Evolutionary conservation across 2,113 vertebrate genomes (phyloP).

Genomic region (Thalassoma bifasciatum): DNA sequence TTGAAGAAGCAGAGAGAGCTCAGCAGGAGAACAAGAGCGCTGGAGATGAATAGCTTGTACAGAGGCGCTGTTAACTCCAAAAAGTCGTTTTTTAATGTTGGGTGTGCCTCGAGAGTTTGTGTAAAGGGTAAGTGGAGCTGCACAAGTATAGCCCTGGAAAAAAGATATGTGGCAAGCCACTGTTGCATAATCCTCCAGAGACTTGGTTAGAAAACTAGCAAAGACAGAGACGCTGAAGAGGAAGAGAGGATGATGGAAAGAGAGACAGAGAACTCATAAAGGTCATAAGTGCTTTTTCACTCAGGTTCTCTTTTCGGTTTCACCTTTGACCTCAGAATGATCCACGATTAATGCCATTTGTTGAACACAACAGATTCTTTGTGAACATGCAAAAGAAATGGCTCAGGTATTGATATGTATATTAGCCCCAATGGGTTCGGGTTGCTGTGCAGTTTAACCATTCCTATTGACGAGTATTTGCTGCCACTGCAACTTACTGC

Average conservation of each 20-base stretch:
- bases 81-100: slow-evolving; percentile 67
- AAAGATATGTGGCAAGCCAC: slow-evolving; percentile 66
- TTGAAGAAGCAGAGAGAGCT: slow-evolving; percentile 50
- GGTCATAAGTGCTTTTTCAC: slow-evolving; percentile 44
- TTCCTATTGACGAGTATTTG: slow-evolving; percentile 53
- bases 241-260: slow-evolving; percentile 25
- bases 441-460: slow-evolving; percentile 18
- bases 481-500: slow-evolving; percentile 53
- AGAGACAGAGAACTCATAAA: slow-evolving; percentile 75
- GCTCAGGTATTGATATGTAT: slow-evolving; percentile 65
- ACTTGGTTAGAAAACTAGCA: slow-evolving; percentile 54
- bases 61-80: slow-evolving; percentile 55
- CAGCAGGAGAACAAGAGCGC: slow-evolving; percentile 58
- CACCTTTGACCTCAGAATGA: slow-evolving; percentile 62
- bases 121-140: slow-evolving; percentile 55
- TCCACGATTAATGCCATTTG: slow-evolving; percentile 61
- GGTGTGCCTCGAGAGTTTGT: slow-evolving; percentile 71
- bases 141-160: slow-evolving; percentile 64
- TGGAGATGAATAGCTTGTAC: slow-evolving; percentile 59
- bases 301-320: slow-evolving; percentile 48
- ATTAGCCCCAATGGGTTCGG: slow-evolving; percentile 35
- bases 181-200: slow-evolving; percentile 71
- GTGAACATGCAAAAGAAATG: slow-evolving; percentile 52
- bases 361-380: slow-evolving; percentile 64
- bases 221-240: slow-evolving; percentile 32